Evolutionary conservation across 1,140 invertebrate species (phyloP), one percentile per base, ranked within the genome.

Genomic region (Musca vetustissima): DNA sequence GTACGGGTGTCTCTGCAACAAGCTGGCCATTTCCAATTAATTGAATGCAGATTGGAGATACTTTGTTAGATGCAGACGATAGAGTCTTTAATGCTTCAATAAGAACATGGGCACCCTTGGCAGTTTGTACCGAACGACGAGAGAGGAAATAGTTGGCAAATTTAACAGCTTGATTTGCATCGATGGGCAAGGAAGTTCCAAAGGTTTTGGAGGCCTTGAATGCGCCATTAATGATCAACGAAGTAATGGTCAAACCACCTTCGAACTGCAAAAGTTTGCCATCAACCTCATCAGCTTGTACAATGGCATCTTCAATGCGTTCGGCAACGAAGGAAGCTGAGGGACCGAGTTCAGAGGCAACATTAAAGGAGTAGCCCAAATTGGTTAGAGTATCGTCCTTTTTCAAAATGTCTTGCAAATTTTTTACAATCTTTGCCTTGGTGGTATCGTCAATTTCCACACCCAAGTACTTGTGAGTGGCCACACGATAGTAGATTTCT

Each of bases 211-310:
- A 89, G 3, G 96, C 84, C 77, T 90, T 90, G 73, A 89, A 90
- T 0, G 86, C 85, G 59, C 85, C 84, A 21, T 83, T 83, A 0
- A 88, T 79, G 25, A 87, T 73, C 25, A 84, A 67, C 0, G 86
- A 83, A 0, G 87, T 87, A 59, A 84, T 85, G n/a, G 86, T 85
- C 17, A 90, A 85, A 8, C 96, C 96, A 48, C 96, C 96, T 85
- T 98, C 97, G 84, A 96, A 98, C 84, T 98, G 92, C 48, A 97
- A 85, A 72, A 91, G 90, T 75, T 89, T 89, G 11, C 91, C 90
- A 85, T 98, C 92, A 22, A 97, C 90, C 88, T 98, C 96, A 87
- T 99, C 96, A 36, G 96, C 96, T 82, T 98, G 95, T 14, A 94
- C 90, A 72, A 98, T 86, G 50, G 93, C 90, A 85, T 97, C 95